These are phyloP conservation scores for Stomorhina lunata DNA, from an alignment of 2,888 invertebrate species.

Conservation along the genomic window DNA sequence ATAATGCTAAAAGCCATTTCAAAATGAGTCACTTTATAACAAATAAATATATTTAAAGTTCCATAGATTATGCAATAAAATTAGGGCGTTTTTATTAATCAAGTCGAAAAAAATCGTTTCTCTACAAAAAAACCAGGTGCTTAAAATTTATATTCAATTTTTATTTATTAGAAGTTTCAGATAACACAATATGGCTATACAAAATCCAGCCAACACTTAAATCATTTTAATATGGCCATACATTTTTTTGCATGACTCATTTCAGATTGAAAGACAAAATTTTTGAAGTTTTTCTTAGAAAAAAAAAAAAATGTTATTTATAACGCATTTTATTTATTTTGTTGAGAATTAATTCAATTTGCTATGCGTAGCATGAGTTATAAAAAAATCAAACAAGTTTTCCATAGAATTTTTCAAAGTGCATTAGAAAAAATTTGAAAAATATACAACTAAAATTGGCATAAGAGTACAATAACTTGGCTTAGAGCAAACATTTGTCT, in stretches of 20 bases:
- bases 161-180: constrained; percentile 44
- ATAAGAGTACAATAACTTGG: constrained; percentile 53
- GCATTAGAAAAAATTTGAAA: not conserved
- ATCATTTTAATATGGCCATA: constrained; percentile 54
- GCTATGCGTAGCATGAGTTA: constrained; percentile 48
- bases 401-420: constrained; percentile 29
- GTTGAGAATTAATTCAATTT: constrained; percentile 53
- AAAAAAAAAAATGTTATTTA: no score
- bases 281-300: not conserved
- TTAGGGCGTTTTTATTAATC: no score
- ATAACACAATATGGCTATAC: constrained; percentile 37
- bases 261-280: not conserved
- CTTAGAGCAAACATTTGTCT: constrained; percentile 38
- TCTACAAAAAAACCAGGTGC: constrained; percentile 66
- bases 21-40: no score
- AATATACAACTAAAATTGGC: constrained; percentile 48
- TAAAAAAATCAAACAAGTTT: constrained; percentile 53
- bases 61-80: constrained; percentile 57
- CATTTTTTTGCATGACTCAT: constrained; percentile 58
- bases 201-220: constrained; percentile 32
- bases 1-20: no score
- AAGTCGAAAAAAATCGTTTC: no score
- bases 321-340: constrained; percentile 64
- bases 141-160: constrained; percentile 38
- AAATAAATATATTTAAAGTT: no score